Base-by-base conservation (phyloP, 2,797 vertebrate species). In the Macroramphosus scolopax region DNA sequence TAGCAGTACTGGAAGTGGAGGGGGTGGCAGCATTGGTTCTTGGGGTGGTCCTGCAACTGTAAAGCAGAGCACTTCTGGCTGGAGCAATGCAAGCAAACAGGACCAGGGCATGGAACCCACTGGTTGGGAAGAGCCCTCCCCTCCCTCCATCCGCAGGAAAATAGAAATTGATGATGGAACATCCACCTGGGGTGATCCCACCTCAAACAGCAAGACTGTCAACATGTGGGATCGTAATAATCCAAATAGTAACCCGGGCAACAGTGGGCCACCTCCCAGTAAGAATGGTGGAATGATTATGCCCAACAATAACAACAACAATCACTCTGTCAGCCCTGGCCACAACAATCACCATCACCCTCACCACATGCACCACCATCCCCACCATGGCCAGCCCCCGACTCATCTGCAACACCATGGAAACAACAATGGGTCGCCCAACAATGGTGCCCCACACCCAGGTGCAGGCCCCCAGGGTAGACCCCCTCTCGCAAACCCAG, bases 141-240 rank as follows among this genome's bases (percentile, higher is more conserved):
- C 96, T 51, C 95, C 94, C 2, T 98, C 96, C 63, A 89, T 98
- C 67, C 94, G 95, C 42, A 94, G 95, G 63, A 98, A 98, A 84
- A 97, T 97, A 93, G 96, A 98, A 85, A 97, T 98, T 3, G 96
- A 98, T 49, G 96, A 98, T 55, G 96, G 96, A 85, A 98, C 95
- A 72, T 95, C 96, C 72, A 95, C 95, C 77, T 98, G 96, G 96
- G 96, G 96, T 8, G 93, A 98, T 89, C 96, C 96, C 13, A 92
- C 59, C 73, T 68, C 83, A 70, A 92, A 92, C 88, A 93, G 87
- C 80, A 95, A 95, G 87, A 89, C 91, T 83, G 94, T 95, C 88
- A 98, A 96, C 83, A 91, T 96, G 94, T 98, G 96, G 96, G 96
- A 98, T 82, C 93, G 92, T 75, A 97, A 96, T 84, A 95, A 90